A percentile compares a stretch with the other conserved stretches of the same genome.
These are phyloP conservation scores for Chalcosyrphus nemorum DNA, from an alignment of 2,888 invertebrate genomes.

Conservation along the genomic window DNA sequence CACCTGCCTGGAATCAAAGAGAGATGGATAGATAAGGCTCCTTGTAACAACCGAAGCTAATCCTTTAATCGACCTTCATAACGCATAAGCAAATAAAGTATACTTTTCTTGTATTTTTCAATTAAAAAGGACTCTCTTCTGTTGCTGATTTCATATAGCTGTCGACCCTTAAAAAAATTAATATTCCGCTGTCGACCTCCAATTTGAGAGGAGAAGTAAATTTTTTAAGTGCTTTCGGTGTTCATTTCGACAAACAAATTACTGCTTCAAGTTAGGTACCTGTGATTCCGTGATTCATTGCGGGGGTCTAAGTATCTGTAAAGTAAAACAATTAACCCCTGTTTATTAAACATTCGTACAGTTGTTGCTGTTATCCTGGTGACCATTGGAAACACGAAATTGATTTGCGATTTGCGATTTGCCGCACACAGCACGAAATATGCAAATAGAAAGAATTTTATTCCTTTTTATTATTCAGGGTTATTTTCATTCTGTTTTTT, in stretches of 20 bases:
- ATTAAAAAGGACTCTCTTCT: not conserved
- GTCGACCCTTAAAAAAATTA: constrained; percentile 4
- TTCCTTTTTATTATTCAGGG: constrained; percentile 13
- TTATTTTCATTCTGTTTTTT: not conserved
- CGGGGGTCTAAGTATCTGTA: constrained; percentile 2
- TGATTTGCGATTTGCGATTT: constrained; percentile 30
- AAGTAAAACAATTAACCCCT: constrained; percentile 24
- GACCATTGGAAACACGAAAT: constrained; percentile 15
- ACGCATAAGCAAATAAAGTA: not conserved
- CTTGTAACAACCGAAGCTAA: too few relatives aligned
- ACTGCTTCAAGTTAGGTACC: constrained; percentile 2
- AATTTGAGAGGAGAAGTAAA: not conserved
- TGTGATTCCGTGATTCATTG: constrained; percentile 8
- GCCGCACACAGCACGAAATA: constrained; percentile 29
- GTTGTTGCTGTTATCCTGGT: constrained; percentile 12
- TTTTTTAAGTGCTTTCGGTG: constrained; percentile 4
- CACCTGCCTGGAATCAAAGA: not conserved
- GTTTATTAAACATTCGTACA: constrained; percentile 1
- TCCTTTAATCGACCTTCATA: too few relatives aligned
- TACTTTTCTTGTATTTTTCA: not conserved
- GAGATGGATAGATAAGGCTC: too few relatives aligned
- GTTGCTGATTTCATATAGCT: not conserved
- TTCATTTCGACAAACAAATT: constrained; percentile 23
- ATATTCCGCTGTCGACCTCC: constrained; percentile 11
- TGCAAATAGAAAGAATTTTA: constrained; percentile 23